Conservation (phyloP, 1,140 invertebrate species). For the Agrypnia vestita region DNA sequence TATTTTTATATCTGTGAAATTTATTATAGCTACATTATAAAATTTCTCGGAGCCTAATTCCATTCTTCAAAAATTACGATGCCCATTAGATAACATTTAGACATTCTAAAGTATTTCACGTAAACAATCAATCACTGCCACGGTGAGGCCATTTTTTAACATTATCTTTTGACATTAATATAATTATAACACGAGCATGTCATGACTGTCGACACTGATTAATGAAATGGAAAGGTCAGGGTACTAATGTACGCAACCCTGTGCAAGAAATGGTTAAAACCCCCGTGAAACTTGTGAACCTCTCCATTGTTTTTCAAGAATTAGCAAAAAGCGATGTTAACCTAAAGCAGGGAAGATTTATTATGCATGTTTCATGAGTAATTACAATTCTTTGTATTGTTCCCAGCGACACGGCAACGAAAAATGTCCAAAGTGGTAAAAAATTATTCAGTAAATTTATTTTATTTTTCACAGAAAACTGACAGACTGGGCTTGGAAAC, state of each 20-base stretch:
- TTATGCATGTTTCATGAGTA: neutral
- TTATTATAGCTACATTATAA: too few relatives aligned
- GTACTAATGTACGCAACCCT: neutral
- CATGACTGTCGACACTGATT: constrained; percentile 16
- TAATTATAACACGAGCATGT: neutral
- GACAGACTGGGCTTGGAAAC: too few relatives aligned
- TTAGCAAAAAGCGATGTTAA: neutral
- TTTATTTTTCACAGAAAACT: too few relatives aligned
- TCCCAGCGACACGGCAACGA: neutral
- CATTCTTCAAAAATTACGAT: too few relatives aligned
- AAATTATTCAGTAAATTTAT: neutral
- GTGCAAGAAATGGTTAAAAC: neutral
- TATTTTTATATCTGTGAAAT: too few relatives aligned
- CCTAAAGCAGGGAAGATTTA: constrained; percentile 11
- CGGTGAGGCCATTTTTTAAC: neutral
- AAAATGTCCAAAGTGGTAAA: neutral
- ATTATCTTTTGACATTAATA: constrained; percentile 10
- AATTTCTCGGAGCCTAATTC: too few relatives aligned
- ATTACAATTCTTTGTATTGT: constrained; percentile 7
- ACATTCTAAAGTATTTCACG: neutral
- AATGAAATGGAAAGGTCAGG: neutral
- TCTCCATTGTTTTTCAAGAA: constrained; percentile 18
- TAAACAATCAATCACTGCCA: constrained; percentile 2
- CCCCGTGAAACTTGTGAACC: neutral
- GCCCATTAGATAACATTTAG: constrained; percentile 14